These are phyloP conservation scores for Styela plicata DNA, from an alignment of 23 tunicate species.

Conservation along the genomic window DNA sequence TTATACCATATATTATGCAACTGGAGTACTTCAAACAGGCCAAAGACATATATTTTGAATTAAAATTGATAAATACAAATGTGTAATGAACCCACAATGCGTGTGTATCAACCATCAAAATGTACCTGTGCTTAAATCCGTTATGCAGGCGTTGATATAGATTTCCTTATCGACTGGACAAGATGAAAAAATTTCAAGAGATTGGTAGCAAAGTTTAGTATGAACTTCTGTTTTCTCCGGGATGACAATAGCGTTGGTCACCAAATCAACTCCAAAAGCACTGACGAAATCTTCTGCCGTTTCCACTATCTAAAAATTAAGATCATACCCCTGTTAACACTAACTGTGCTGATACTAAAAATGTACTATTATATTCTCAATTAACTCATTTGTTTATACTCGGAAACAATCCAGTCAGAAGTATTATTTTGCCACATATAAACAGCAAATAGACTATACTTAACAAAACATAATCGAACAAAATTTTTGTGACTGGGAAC, in stretches of 20 bases:
- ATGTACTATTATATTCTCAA: neutral
- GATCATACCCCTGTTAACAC: neutral
- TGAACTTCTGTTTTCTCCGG: conserved; percentile 25
- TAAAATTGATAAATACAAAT: too few relatives aligned
- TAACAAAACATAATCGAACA: too few relatives aligned
- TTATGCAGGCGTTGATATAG: conserved; percentile 62
- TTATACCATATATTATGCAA: too few relatives aligned
- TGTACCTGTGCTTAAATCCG: conserved; percentile 80
- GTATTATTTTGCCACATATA: too few relatives aligned
- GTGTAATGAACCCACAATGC: too few relatives aligned
- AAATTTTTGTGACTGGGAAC: too few relatives aligned
- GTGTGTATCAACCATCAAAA: too few relatives aligned
- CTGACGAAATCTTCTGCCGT: conserved; percentile 47
- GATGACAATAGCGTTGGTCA: conserved; percentile 17
- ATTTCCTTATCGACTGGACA: conserved; percentile 55
- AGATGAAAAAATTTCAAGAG: conserved; percentile 49
- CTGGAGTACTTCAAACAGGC: too few relatives aligned
- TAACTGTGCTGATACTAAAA: too few relatives aligned
- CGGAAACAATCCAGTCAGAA: too few relatives aligned
- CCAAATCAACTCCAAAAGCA: conserved; percentile 24
- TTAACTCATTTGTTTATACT: neutral
- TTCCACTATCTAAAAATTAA: conserved; percentile 32
- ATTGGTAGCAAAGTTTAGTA: conserved; percentile 21
- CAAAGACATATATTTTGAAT: too few relatives aligned
- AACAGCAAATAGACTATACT: too few relatives aligned